A percentile compares a stretch with the other conserved stretches of the same genome.
Conservation (phyloP, 1,140 invertebrate genomes). For the Melanaphis sacchari region DNA sequence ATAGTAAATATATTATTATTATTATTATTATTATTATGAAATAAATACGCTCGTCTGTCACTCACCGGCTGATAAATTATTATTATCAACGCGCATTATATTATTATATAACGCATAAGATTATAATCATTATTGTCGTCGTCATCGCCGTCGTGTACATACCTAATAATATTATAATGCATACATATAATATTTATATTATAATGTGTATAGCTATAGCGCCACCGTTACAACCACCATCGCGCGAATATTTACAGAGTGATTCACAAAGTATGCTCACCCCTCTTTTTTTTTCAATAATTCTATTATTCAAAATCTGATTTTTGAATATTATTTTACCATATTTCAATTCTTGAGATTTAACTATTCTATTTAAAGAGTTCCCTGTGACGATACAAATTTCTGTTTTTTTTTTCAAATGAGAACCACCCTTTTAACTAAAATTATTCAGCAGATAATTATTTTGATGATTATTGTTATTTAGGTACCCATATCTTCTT, state of each 20-base stretch:
- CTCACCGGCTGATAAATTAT: slow-evolving; percentile 36
- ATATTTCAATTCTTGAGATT: not conserved
- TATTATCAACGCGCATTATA: slow-evolving; percentile 6
- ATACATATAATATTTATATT: not conserved
- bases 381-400: not conserved
- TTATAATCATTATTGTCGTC: not conserved
- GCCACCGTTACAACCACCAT: not conserved
- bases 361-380: not conserved
- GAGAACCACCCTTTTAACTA: not conserved
- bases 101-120: slow-evolving; percentile 9
- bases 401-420: not conserved
- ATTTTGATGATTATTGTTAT: too few relatives aligned
- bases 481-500: too few relatives aligned
- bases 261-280: not conserved
- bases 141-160: not conserved
- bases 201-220: not conserved
- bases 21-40: not conserved
- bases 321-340: not conserved
- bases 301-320: not conserved
- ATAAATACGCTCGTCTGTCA: slow-evolving; percentile 9
- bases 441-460: not conserved
- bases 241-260: not conserved
- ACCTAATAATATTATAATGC: slow-evolving; percentile 15
- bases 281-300: not conserved
- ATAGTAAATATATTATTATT: not conserved